Base-by-base conservation (phyloP, 35 echinoderm and acorn worm species). In the Apostichopus parvimensis region DNA sequence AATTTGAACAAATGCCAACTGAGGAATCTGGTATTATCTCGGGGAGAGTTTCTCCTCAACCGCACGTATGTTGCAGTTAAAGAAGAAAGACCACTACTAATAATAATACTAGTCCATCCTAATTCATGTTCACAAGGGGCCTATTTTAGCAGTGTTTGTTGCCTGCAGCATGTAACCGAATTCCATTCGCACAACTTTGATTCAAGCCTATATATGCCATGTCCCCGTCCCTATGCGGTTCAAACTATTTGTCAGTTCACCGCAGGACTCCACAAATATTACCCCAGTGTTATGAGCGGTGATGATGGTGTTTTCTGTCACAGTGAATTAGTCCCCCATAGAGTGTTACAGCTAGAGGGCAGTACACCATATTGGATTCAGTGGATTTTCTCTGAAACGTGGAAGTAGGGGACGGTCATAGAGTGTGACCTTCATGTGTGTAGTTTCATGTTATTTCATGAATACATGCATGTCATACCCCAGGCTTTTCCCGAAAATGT, bases 121-220 rank as follows among this genome's bases (percentile, higher is more conserved):
- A 88, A 88, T 88, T 88, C 86, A 72, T 88, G 86, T 88, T 88
- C 86, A 88, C 86, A 88, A 88, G 86, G 86, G 86, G 86, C 86
- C 86, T 64, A 88, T 88, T 88, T 73, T 54, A 66, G 86, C 62
- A 88, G 86, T 28, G 61, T 88, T 88, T 88, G 61, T 73, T 84
- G 81, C 86, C 86, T 73, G 6, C 34, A 73, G 86, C 86, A 88
- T 73, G 86, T 88, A 88, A 88, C 86, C 57, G 72, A 54, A 88
- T 64, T 64, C 86, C 4, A 7, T 84, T 84, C 56, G 22, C 81
- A 84, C 81, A 55, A 58, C 81, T 84, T 57, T 54, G 54, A 84
- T 84, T 84, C 56, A 6, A 84, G 81, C 81, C 54, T 60, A 45
- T 45, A 45, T 45, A 4, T 84, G 81, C 55, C 86, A 72, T 23